These are phyloP conservation scores for Iguana delicatissima DNA, from an alignment of 2,797 vertebrate species.

Conservation along the genomic window DNA sequence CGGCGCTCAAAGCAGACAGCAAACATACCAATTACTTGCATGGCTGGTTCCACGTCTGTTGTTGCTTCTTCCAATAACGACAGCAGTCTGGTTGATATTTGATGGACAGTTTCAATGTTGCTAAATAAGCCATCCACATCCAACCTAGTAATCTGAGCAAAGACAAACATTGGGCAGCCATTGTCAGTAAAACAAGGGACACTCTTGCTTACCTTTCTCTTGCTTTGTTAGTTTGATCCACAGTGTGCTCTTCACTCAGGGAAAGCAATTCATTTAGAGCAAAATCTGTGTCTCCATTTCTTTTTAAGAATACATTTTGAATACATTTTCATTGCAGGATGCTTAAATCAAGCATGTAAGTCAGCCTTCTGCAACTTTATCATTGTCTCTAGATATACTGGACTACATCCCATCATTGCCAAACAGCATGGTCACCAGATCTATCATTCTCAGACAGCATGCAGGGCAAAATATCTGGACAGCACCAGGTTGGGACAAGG, in stretches of 20 bases:
- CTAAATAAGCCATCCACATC: conserved; percentile 94
- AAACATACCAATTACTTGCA: conserved; percentile 90
- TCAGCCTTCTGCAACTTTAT: neutral
- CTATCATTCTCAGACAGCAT: neutral
- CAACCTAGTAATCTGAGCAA: conserved; percentile 84
- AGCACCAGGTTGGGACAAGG: neutral
- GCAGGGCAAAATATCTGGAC: neutral
- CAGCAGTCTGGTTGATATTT: conserved; percentile 90
- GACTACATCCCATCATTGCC: neutral
- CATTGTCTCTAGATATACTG: neutral
- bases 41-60: conserved; percentile 87
- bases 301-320: conserved; percentile 32
- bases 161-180: conserved; percentile 69
- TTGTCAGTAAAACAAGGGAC: conserved; percentile 51
- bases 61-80: conserved; percentile 88
- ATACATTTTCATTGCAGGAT: conserved; percentile 38
- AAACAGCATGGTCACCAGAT: neutral
- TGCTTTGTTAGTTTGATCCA: neutral
- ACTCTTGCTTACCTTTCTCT: neutral
- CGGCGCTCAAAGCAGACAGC: conserved; percentile 66
- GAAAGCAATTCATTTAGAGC: neutral
- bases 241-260: neutral
- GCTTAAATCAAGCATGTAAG: conserved; percentile 48
- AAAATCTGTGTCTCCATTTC: conserved; percentile 20
- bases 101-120: conserved; percentile 93